Percentiles rank a stretch among this genome's conserved stretches.
Conservation (phyloP, 2,888 invertebrate genomes). For the Autographa pulchrina region DNA sequence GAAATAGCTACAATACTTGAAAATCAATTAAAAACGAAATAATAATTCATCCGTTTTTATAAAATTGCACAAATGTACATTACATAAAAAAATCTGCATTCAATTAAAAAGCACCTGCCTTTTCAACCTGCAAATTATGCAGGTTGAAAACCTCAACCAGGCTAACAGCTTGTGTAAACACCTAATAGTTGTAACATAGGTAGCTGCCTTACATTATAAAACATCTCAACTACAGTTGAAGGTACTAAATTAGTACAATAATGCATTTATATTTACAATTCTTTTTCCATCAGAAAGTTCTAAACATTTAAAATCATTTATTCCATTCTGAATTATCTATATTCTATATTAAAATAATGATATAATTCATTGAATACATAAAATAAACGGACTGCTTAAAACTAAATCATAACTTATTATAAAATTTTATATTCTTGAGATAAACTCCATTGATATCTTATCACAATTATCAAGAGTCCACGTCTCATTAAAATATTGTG, state of each 20-base stretch:
- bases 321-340: constrained; percentile 20
- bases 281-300: constrained; percentile 13
- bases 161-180: constrained; percentile 12
- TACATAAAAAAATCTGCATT: constrained; percentile 35
- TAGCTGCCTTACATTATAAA: constrained; percentile 18
- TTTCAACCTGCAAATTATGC: no score
- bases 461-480: constrained; percentile 75
- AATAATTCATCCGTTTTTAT: constrained; percentile 47
- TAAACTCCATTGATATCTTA: constrained; percentile 66
- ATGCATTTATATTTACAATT: constrained; percentile 38
- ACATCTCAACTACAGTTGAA: constrained; percentile 23
- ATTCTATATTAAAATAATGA: constrained; percentile 29
- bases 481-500: constrained; percentile 60
- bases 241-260: constrained; percentile 24
- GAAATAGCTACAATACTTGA: neutral
- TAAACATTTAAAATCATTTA: constrained; percentile 34
- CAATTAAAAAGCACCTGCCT: constrained; percentile 24
- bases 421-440: constrained; percentile 60
- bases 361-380: constrained; percentile 45
- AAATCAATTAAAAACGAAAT: constrained; percentile 11
- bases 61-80: constrained; percentile 57
- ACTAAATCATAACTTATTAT: constrained; percentile 58
- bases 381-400: constrained; percentile 49
- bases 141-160: neutral
- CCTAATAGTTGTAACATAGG: constrained; percentile 2